phyloP scores from a whole-genome alignment of 2,113 vertebrate species.

The Greenwoodochromis staneri region DNA sequence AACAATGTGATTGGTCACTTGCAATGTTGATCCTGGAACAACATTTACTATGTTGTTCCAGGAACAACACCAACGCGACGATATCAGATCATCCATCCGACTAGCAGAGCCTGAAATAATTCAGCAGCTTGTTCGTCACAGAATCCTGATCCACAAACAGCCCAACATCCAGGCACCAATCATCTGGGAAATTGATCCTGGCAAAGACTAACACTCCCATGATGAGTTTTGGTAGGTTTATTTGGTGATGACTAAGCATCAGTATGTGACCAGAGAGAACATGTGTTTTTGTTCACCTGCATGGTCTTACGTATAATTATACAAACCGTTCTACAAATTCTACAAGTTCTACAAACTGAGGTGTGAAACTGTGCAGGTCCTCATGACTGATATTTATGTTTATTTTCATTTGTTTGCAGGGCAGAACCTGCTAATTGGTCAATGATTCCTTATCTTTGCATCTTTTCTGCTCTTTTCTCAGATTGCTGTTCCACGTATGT shows the following conservation, averaged over 20 bases:
- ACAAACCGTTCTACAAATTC: background rate
- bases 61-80: background rate
- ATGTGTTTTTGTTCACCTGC: background rate
- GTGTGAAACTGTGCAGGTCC: background rate
- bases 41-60: no score
- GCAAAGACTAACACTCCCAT: background rate
- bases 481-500: background rate
- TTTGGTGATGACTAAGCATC: background rate
- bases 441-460: background rate
- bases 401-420: background rate
- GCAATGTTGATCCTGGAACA: background rate
- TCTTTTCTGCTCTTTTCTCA: background rate
- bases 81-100: background rate
- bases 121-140: background rate
- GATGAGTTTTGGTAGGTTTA: background rate
- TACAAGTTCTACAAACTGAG: background rate
- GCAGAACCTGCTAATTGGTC: background rate
- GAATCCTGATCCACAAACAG: conserved; percentile 25
- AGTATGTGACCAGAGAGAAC: background rate
- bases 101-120: background rate
- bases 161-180: background rate
- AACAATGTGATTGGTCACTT: background rate
- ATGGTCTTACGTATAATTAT: background rate
- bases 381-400: background rate
- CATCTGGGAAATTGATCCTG: conserved; percentile 33